These are phyloP conservation scores for Ceyx erithaca DNA, from an alignment of 2,797 vertebrate genomes.

Conservation along the genomic window DNA sequence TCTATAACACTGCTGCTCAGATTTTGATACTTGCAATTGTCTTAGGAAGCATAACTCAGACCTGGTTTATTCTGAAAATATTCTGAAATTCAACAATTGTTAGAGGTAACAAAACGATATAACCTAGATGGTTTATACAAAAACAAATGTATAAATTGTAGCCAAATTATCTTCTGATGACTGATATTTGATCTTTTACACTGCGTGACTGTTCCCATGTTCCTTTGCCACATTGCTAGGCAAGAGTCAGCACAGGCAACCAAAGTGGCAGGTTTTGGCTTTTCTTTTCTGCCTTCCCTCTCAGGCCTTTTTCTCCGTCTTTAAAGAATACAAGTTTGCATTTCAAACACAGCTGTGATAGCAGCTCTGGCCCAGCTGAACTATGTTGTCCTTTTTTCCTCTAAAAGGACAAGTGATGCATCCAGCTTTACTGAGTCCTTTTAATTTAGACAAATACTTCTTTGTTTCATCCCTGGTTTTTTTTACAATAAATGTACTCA, in stretches of 20 bases:
- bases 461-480: background rate
- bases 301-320: background rate
- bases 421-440: background rate
- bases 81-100: background rate
- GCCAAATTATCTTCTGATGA: background rate
- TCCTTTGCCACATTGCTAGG: background rate
- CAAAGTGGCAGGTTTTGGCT: background rate
- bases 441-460: background rate
- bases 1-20: background rate
- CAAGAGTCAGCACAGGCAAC: background rate
- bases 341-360: background rate
- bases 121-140: background rate
- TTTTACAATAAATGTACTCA: background rate
- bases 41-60: background rate
- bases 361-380: background rate
- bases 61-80: background rate
- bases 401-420: background rate
- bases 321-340: background rate
- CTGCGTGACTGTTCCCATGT: background rate
- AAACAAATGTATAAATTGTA: background rate
- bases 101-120: background rate
- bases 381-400: background rate
- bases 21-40: background rate
- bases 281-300: background rate
- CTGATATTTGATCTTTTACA: background rate